Evolutionary conservation across 2,113 vertebrate species (phyloP).

Genomic region (Apteryx mantelli): DNA sequence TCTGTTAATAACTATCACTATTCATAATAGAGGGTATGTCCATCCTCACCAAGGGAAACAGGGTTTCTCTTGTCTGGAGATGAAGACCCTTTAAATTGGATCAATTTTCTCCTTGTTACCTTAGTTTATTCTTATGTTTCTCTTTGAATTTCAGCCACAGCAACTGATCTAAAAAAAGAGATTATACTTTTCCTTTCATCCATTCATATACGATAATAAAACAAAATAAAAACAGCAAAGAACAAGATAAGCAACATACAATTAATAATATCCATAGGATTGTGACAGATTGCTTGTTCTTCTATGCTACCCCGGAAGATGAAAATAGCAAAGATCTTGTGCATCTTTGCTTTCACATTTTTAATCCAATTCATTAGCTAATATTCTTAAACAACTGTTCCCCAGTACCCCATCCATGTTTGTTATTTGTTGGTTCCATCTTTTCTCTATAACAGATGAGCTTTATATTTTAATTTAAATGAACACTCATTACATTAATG

Average conservation of each 20-base stretch:
- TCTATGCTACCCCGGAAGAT: neutral
- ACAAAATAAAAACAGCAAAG: neutral
- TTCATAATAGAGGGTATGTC: neutral
- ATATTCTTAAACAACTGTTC: neutral
- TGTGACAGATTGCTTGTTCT: neutral
- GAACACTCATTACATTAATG: neutral
- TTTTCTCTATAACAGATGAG: constrained; percentile 23
- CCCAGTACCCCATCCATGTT: neutral
- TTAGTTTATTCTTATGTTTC: neutral
- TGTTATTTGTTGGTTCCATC: neutral
- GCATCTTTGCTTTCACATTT: neutral
- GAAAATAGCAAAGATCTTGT: neutral
- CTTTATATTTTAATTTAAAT: neutral
- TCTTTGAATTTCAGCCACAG: neutral
- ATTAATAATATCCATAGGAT: neutral
- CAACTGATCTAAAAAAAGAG: neutral
- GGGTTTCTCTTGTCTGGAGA: neutral
- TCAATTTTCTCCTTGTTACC: neutral
- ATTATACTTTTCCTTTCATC: neutral
- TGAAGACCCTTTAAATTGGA: neutral
- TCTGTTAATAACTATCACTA: neutral
- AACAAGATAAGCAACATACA: neutral
- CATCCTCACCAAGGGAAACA: neutral
- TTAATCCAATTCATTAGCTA: neutral
- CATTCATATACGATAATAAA: neutral